Evolutionary conservation across 2,888 invertebrate genomes (phyloP).

Genomic region (Tinea trinotella): DNA sequence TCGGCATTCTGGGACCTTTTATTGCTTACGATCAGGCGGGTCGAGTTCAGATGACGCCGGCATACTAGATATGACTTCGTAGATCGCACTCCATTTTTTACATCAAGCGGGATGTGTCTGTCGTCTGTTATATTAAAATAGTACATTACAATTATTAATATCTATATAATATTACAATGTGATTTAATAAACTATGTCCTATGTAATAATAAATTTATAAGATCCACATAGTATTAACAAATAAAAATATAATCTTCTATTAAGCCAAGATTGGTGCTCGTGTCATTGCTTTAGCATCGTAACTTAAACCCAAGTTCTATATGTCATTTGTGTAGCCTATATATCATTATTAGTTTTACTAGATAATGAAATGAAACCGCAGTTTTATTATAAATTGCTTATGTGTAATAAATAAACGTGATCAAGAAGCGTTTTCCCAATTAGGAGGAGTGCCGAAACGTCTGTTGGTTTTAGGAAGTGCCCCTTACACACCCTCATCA

Average conservation of each 20-base stretch:
- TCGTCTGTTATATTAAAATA: too few species aligned
- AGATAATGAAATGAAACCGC: not conserved
- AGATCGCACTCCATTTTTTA: too few species aligned
- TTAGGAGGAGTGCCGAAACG: not conserved
- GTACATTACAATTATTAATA: too few species aligned
- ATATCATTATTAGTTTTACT: not conserved
- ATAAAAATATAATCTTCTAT: not conserved
- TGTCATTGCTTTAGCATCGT: not conserved
- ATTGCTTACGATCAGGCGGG: too few species aligned
- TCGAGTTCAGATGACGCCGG: too few species aligned
- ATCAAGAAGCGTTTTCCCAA: constrained; percentile 7
- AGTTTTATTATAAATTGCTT: not conserved
- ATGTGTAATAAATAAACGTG: not conserved
- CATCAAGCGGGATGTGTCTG: too few species aligned
- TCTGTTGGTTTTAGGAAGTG: not conserved
- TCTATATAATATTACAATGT: too few species aligned
- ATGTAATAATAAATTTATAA: too few species aligned
- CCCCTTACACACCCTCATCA: constrained; percentile 9
- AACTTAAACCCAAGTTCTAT: not conserved
- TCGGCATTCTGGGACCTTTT: too few species aligned
- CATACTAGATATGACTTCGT: too few species aligned
- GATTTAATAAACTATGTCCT: too few species aligned
- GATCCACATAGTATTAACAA: too few species aligned
- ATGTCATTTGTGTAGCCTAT: not conserved
- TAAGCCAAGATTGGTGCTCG: not conserved